Percentiles rank a stretch among this genome's conserved stretches.
phyloP scores from a whole-genome alignment of 2,113 vertebrate species.

The Lynx canadensis region DNA sequence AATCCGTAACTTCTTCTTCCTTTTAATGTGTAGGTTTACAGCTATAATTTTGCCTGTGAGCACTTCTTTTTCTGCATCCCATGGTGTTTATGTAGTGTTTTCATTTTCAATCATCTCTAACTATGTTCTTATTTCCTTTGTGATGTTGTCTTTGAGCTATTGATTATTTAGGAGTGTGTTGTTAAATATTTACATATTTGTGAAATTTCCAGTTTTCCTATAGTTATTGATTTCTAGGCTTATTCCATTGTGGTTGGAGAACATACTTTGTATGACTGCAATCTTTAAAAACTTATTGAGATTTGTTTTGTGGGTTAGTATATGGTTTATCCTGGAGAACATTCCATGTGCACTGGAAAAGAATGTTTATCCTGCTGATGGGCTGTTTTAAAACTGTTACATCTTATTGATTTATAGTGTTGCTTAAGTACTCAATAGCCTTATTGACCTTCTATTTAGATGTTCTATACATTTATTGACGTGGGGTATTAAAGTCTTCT shows the following conservation, averaged over 20 bases:
- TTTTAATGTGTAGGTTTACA: neutral
- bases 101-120: neutral
- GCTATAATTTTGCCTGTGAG: neutral
- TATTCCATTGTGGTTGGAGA: neutral
- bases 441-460: neutral
- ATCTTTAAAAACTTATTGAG: neutral
- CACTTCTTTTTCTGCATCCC: neutral
- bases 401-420: neutral
- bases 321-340: neutral
- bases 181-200: neutral
- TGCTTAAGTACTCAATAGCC: neutral
- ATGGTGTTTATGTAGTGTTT: neutral
- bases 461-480: neutral
- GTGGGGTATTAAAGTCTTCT: neutral
- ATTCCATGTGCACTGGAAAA: neutral
- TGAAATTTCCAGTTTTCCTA: neutral
- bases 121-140: neutral
- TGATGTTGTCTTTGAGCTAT: neutral
- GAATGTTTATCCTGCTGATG: neutral
- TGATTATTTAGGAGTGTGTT: neutral
- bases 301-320: neutral
- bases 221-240: neutral
- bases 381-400: neutral
- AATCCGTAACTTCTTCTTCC: neutral
- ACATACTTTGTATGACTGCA: neutral